Base-by-base conservation (phyloP, 2,888 invertebrate genomes). In the Prosapia bicincta region DNA sequence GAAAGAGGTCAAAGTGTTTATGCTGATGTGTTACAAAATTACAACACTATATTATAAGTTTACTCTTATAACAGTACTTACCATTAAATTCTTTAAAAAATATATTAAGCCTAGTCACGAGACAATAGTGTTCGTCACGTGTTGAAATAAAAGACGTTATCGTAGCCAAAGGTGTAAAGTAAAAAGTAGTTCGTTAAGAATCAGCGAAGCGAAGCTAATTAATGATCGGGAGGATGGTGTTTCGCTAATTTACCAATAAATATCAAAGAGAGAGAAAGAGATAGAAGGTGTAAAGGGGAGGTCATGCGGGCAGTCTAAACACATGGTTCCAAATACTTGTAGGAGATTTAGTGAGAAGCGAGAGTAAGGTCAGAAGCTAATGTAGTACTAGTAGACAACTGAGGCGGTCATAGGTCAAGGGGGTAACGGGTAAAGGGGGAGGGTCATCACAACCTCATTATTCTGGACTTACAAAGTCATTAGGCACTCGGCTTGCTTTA, bases 391-490 rank as follows among this genome's bases (percentile, higher is more conserved):
- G 74, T 65, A 74, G 74, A 69, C 69, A 69, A 69, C 69, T 69
- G 26, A 70, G 71, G 28, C 66, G 75, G 77, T 74, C 75, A 54
- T 75, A 75, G 77, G 75, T 72, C 71, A 75, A 72, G 69, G 26
- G 75, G 68, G 23, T 3, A 54, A 30, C 26, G 65, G 66, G 66
- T 54, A 25, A 28, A 72, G 69, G 66, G 74, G 28, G 72, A 67
- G 75, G 77, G 77, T 75, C 77, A 76, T 76, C 76, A 70, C 73
- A 75, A 77, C 71, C 77, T 78, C 76, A 76, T 78, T 78, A 78
- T 78, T 78, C 78, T 78, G 74, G 76, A 78, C 78, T 78, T 78
- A 78, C 78, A 73, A 76, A 78, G 78, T 78, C 78, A 78, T 78
- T 78, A 78, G 78, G 71, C 69, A 69, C 65, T 72, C 72, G 72